Evolutionary conservation across 64 coral and sea anemone species (phyloP), one percentile per base, ranked within the genome.

Genomic region (Hydrozoanthus tunicans): DNA sequence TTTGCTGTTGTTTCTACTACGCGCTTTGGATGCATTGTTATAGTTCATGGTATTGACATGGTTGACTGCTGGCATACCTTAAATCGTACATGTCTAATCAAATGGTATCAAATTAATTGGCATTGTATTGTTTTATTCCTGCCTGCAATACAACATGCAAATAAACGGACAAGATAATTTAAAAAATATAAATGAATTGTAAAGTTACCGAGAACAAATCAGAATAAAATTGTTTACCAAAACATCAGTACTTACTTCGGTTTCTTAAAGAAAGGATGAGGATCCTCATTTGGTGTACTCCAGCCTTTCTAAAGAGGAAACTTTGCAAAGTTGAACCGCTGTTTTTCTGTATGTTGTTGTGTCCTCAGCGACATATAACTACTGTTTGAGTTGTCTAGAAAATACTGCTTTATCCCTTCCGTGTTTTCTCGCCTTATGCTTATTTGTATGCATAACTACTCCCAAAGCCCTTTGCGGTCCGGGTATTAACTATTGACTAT

Each of bases 171-270:
- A 17, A 66, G 27, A 73, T 73, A 73, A 73, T 73, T 24, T n/a
- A 8, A 3, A 3, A 73, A 73, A 73, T 24, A 73, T 24, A 24
- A 26, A 24, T 73, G 17, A 73, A 73, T 73, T 73, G 64, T 66
- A 66, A 66, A 66, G 17, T 66, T 66, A 66, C 32, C 64, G 64
- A 66, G 64, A 66, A 66, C 7, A 67, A 67, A 67, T 17, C 64
- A 67, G 64, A 67, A 67, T 67, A 67, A 67, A 67, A 67, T 15
- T 67, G n/a, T 67, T 67, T 67, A 67, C n/a, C 64, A 67, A 67
- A 67, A 67, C n/a, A 67, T 67, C 64, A 67, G 64, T 67, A 67
- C 64, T 67, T 67, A 67, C 64, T 67, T 11, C 7, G 12, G 64
- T 67, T 67, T 67, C 12, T 67, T 67, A 67, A 14, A 67, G 64